Evolutionary conservation across 2,113 vertebrate species (phyloP).

Genomic region (Psephotus haematonotus): DNA sequence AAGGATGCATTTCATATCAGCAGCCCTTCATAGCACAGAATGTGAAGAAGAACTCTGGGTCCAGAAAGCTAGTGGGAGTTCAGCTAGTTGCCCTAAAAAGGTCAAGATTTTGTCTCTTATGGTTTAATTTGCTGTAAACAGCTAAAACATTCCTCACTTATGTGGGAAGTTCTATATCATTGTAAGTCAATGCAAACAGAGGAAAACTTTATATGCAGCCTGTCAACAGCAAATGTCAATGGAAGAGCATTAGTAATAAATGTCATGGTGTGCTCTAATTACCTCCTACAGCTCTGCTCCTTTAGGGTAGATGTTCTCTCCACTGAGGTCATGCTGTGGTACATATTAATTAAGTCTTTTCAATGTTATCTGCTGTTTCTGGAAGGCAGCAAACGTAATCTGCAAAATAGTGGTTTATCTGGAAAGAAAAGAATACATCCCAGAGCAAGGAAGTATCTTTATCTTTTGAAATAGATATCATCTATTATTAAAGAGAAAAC

Average conservation of each 20-base stretch:
- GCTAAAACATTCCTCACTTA: background rate
- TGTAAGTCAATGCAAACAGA: constrained; percentile 22
- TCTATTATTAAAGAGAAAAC: constrained; percentile 10
- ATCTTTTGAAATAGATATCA: constrained; percentile 43
- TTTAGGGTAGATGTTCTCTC: constrained; percentile 43
- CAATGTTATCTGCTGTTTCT: constrained; percentile 51
- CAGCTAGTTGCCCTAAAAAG: background rate
- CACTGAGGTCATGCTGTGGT: constrained; percentile 41
- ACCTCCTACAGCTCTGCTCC: constrained; percentile 36
- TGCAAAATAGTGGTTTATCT: constrained; percentile 30
- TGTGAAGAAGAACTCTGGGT: background rate
- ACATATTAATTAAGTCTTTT: constrained; percentile 64
- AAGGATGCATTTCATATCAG: background rate
- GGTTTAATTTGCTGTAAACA: constrained; percentile 36
- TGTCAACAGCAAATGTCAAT: constrained; percentile 61
- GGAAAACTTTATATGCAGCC: constrained; percentile 53
- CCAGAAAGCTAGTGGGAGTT: background rate
- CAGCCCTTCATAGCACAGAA: background rate
- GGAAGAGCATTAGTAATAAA: constrained; percentile 63
- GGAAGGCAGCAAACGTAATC: constrained; percentile 18
- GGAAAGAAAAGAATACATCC: constrained; percentile 18
- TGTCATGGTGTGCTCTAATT: constrained; percentile 57
- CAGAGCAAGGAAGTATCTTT: constrained; percentile 31
- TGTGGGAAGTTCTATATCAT: background rate
- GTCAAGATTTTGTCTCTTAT: background rate